Evolutionary conservation across 2,113 vertebrate genomes (phyloP), one percentile per base, ranked within the genome.

Genomic region (Felis chaus): DNA sequence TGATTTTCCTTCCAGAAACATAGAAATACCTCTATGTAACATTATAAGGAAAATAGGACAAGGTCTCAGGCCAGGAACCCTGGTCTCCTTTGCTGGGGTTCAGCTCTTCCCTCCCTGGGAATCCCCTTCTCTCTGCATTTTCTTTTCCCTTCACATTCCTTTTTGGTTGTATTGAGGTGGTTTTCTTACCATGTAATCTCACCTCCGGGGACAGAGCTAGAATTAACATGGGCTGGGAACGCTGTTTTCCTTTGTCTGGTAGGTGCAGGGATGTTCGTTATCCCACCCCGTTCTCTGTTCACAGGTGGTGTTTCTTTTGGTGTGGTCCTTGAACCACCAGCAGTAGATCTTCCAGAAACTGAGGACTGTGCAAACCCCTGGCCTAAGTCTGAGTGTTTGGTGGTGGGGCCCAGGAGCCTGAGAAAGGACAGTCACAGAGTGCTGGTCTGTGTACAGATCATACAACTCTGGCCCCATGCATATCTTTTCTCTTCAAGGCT

Each of bases 1-100:
- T 63, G n/a, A 18, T 84, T 68, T 86, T 79, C 41, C 31, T 96
- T 94, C 84, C 53, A 83, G 88, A 74, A 95, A 84, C 45, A 61
- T 87, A 65, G 63, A 85, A 31, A 25, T 39, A 48, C 36, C 4
- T 12, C 1, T 5, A 4, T 48, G 39, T 41, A 41, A 55, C 31
- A 14, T 29, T 57, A 1, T 50, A 61, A 55, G 55, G 48, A 36
- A 89, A 91, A 65, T 1, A 93, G 76, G 92, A 53, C 29, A 25
- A 81, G 36, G n/a, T 65, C 29, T 27, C 36, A 3, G 36, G 74
- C 36, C 33, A 8, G 63, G 45, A 80, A 23, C 31, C 48, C 13
- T 84, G 45, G 25, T 84, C 85, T 82, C 27, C 39, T 79, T 63
- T 39, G 31, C 61, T 45, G 11, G 50, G 23, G 27, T 57, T 91